Conservation (phyloP, 2,113 vertebrate species). For the Fulmarus glacialis region DNA sequence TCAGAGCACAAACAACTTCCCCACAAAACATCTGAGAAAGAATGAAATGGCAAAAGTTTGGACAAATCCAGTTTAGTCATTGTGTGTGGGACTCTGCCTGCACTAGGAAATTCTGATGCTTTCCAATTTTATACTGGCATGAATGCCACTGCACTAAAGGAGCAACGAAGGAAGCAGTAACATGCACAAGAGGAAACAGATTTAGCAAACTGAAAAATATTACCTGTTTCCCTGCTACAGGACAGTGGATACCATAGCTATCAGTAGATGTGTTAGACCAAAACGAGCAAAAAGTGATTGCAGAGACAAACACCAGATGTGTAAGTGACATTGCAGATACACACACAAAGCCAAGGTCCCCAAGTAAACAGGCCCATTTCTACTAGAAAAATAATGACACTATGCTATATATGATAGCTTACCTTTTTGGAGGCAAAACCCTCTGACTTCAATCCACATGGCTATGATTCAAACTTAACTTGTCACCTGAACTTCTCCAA, state of each 20-base stretch:
- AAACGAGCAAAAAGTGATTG: neutral
- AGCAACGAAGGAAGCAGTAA: neutral
- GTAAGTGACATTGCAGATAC: neutral
- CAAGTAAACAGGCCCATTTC: neutral
- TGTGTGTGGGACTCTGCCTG: neutral
- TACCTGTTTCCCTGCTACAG: neutral
- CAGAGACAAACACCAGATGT: neutral
- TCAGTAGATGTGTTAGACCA: neutral
- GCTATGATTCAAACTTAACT: neutral
- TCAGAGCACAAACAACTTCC: conserved; percentile 16
- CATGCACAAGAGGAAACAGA: neutral
- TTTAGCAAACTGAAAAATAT: neutral
- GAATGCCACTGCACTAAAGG: neutral
- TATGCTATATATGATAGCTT: neutral
- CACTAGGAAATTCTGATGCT: neutral
- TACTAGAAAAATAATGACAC: neutral
- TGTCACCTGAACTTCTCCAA: neutral
- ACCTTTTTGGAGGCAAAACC: neutral
- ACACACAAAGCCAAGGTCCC: neutral
- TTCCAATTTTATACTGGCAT: neutral
- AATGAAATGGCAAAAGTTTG: conserved; percentile 14
- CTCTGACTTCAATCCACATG: neutral
- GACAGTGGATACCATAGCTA: neutral
- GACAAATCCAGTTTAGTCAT: conserved; percentile 13
- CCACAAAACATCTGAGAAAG: conserved; percentile 23